These are phyloP conservation scores for Pantelozetes paolii DNA, from an alignment of 2,888 invertebrate species.

Conservation along the genomic window DNA sequence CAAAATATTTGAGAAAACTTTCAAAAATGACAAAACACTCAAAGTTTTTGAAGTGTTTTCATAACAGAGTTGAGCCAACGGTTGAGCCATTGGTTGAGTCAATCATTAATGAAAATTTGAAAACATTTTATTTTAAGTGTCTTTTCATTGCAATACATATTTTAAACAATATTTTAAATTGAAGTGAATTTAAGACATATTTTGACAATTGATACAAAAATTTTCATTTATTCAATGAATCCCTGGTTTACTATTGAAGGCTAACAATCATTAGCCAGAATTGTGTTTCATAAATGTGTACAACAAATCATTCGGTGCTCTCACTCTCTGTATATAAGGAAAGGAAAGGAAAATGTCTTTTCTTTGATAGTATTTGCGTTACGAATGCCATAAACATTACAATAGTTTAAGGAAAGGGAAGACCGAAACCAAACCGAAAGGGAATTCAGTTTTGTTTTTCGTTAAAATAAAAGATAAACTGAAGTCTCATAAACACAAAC, in stretches of 20 bases:
- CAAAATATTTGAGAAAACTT: too few relatives aligned
- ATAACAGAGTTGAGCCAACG: too few relatives aligned
- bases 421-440: conserved; percentile 14
- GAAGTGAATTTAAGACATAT: too few relatives aligned
- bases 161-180: too few relatives aligned
- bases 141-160: too few relatives aligned
- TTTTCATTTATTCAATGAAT: conserved; percentile 2
- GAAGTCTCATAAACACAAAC: neutral
- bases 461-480: neutral
- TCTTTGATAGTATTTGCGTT: neutral
- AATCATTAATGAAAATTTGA: too few relatives aligned
- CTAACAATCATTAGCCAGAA: neutral
- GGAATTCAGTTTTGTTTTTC: conserved; percentile 2
- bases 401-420: neutral
- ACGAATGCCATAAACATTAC: neutral
- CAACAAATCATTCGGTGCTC: neutral
- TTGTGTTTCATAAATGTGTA: neutral
- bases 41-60: too few relatives aligned
- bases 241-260: conserved; percentile 18
- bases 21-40: too few relatives aligned
- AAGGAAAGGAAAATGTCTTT: neutral
- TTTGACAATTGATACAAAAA: neutral
- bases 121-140: too few relatives aligned
- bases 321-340: too few relatives aligned
- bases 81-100: too few relatives aligned